phyloP scores from a whole-genome alignment of 1,140 invertebrate species.

The Physella acuta region DNA sequence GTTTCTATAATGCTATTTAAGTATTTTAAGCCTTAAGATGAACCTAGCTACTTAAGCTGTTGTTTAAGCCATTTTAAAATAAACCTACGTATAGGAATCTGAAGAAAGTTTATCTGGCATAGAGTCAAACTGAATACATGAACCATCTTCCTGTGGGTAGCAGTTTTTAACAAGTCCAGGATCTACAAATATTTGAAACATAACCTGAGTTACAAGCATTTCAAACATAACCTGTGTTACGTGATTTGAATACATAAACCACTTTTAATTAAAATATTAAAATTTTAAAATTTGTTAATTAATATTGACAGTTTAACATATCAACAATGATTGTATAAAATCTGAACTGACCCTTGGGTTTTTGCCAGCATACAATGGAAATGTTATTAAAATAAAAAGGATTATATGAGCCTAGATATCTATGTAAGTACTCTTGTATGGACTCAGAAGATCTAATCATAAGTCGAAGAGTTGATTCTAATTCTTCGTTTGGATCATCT shows the following conservation, averaged over 20 bases:
- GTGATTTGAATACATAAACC: too few species aligned
- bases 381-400: constrained; percentile 64
- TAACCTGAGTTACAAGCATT: too few species aligned
- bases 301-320: too few species aligned
- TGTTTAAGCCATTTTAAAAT: too few species aligned
- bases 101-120: background rate
- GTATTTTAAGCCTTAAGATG: too few species aligned
- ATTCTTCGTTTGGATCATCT: constrained; percentile 26
- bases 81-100: constrained; percentile 15
- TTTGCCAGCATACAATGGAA: constrained; percentile 31
- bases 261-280: too few species aligned
- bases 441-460: constrained; percentile 62
- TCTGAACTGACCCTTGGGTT: constrained; percentile 22
- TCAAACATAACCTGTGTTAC: too few species aligned
- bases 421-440: constrained; percentile 59
- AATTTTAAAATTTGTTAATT: too few species aligned
- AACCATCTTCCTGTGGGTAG: constrained; percentile 58
- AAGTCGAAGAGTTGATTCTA: constrained; percentile 54
- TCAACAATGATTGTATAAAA: too few species aligned
- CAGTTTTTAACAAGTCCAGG: constrained; percentile 62
- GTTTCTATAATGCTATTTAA: too few species aligned
- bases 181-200: constrained; percentile 21
- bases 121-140: constrained; percentile 51
- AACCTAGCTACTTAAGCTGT: too few species aligned
- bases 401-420: constrained; percentile 62